Conservation (phyloP, 2,888 invertebrate genomes). For the Torymus texanus region DNA sequence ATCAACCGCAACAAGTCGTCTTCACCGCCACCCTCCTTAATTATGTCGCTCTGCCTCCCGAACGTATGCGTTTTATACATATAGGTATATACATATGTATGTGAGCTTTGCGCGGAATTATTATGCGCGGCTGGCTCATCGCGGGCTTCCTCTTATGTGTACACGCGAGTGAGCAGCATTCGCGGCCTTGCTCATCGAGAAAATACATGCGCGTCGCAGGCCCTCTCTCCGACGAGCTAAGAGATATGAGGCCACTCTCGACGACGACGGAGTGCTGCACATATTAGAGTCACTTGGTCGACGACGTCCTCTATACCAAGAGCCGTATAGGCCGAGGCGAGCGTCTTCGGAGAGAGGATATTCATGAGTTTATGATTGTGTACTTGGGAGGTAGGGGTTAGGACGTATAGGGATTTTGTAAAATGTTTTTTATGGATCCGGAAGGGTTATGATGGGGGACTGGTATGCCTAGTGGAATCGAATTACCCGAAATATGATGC, state of each 20-base stretch:
- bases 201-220: conserved; percentile 29
- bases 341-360: too few species aligned
- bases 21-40: conserved; percentile 59
- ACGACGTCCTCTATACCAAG: too few species aligned
- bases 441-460: too few species aligned
- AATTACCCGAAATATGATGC: too few species aligned
- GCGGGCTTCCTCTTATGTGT: too few species aligned
- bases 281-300: neutral
- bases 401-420: too few species aligned
- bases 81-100: too few species aligned
- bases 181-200: conserved; percentile 9
- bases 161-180: neutral
- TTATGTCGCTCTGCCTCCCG: conserved; percentile 54
- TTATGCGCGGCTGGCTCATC: conserved; percentile 15
- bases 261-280: neutral
- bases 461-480: too few species aligned
- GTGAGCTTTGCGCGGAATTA: conserved; percentile 10
- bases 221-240: neutral
- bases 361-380: too few species aligned
- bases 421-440: too few species aligned
- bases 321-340: too few species aligned
- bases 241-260: neutral
- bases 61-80: neutral
- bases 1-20: conserved; percentile 57
- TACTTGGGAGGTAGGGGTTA: too few species aligned